Conservation (phyloP, 2,113 vertebrate species). For the Mus musculus region GRCm39 chr12:34509001-34509500, state of each 20-base stretch:
- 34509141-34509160: neutral
- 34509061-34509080: neutral
- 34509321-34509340: neutral
- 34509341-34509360: neutral
- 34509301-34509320: neutral
- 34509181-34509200: neutral
- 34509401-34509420: neutral
- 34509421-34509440: neutral
- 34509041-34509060: neutral
- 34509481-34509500: neutral
- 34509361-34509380: neutral
- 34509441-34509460: neutral
- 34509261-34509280: neutral
- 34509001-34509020: neutral
- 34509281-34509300: neutral
- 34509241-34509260: too few species aligned
- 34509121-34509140: neutral
- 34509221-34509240: neutral
- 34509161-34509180: neutral
- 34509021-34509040: neutral
- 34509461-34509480: neutral
- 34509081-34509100: neutral
- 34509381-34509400: neutral
- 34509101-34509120: neutral
- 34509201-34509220: neutral